These are phyloP conservation scores for Smittia aterrima DNA, from an alignment of 2,888 invertebrate genomes.

Conservation along the genomic window DNA sequence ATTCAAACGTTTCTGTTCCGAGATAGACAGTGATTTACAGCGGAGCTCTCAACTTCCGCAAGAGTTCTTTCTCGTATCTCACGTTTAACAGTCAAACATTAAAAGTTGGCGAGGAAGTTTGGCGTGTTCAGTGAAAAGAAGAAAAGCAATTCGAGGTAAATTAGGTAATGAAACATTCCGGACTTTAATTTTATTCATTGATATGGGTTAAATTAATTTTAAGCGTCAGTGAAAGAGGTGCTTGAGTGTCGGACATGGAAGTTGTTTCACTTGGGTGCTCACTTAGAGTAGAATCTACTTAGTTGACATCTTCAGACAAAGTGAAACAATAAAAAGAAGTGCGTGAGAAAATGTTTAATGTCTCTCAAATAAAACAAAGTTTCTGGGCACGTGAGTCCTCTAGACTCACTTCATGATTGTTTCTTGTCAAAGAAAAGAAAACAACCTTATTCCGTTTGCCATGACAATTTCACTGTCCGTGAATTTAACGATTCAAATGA, in stretches of 20 bases:
- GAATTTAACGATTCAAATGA: background rate
- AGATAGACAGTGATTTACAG: background rate
- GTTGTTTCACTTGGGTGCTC: too few species aligned
- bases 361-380: too few species aligned
- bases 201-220: slow-evolving; percentile 9
- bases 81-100: background rate
- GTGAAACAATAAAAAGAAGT: too few species aligned
- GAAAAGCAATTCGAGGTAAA: background rate
- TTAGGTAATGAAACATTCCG: background rate
- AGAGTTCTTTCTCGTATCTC: background rate
- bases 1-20: background rate
- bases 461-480: slow-evolving; percentile 12
- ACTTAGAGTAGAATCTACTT: too few species aligned
- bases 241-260: background rate
- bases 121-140: background rate
- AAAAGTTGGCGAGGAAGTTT: background rate
- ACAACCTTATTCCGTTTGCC: background rate
- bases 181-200: background rate
- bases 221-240: background rate
- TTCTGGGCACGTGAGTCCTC: too few species aligned
- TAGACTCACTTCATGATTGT: too few species aligned
- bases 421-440: too few species aligned
- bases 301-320: too few species aligned
- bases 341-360: too few species aligned
- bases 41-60: background rate